Evolutionary conservation across 53 echinoderm and acorn worm species (phyloP).

Genomic region (Crossaster papposus): DNA sequence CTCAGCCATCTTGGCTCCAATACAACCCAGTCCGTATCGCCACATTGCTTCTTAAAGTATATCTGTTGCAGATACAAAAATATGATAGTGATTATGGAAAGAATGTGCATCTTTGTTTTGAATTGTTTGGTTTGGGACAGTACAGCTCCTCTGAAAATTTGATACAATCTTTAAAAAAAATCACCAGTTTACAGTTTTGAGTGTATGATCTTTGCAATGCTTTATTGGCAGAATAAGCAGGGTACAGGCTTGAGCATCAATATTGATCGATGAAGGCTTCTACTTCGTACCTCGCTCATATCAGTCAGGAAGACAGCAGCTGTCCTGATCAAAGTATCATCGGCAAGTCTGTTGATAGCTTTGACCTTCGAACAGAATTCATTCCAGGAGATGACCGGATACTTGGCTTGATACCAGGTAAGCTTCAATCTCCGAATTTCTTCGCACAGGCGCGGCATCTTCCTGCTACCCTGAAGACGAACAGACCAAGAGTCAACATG

Average conservation of each 20-base stretch:
- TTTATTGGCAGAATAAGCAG: too few relatives aligned
- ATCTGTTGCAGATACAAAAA: slow-evolving; percentile 32
- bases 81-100: background rate
- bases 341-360: slow-evolving; percentile 43
- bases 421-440: slow-evolving; percentile 58
- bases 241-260: too few relatives aligned
- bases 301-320: slow-evolving; percentile 64
- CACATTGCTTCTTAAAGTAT: slow-evolving; percentile 57
- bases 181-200: too few relatives aligned
- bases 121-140: background rate
- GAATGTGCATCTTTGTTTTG: background rate
- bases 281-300: slow-evolving; percentile 53
- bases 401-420: slow-evolving; percentile 46
- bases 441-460: slow-evolving; percentile 62
- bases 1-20: slow-evolving; percentile 62
- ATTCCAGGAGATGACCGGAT: slow-evolving; percentile 61
- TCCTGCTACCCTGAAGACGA: slow-evolving; percentile 29
- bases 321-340: slow-evolving; percentile 44
- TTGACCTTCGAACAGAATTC: slow-evolving; percentile 53
- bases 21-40: slow-evolving; percentile 57
- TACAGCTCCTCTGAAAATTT: background rate
- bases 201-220: too few relatives aligned
- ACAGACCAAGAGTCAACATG: background rate
- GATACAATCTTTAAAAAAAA: background rate
- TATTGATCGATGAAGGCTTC: background rate